phyloP scores from a whole-genome alignment of 1,140 invertebrate genomes.

The Lepidurus arcticus region DNA sequence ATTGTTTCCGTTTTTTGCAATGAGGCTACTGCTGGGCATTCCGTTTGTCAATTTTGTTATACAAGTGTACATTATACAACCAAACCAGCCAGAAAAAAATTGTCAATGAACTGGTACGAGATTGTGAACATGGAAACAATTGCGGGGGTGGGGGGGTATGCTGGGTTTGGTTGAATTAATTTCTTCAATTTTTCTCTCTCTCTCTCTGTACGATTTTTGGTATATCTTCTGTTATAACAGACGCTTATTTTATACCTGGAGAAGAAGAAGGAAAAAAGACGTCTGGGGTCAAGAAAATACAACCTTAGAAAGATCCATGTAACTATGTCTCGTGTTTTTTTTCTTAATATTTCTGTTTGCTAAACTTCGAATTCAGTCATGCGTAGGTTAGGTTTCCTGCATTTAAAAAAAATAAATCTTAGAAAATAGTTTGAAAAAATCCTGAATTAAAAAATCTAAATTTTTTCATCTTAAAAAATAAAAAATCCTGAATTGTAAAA shows the following conservation, averaged over 20 bases:
- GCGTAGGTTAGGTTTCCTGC: too few relatives aligned
- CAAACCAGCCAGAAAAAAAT: conserved; percentile 4
- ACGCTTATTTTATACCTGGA: background rate
- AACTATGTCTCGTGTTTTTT: background rate
- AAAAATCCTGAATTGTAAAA: too few relatives aligned
- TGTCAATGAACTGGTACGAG: background rate
- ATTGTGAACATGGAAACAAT: background rate
- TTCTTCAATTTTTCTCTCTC: too few relatives aligned
- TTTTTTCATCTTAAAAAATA: too few relatives aligned
- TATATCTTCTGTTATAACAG: too few relatives aligned
- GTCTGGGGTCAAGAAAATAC: background rate
- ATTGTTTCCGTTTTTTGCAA: background rate
- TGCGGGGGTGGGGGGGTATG: background rate
- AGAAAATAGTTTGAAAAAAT: too few relatives aligned
- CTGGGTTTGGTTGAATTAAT: too few relatives aligned
- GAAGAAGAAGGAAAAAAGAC: background rate
- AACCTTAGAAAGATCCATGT: background rate
- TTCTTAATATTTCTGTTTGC: too few relatives aligned
- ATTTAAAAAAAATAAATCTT: too few relatives aligned
- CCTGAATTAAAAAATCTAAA: too few relatives aligned
- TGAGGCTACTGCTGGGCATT: background rate
- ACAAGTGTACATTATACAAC: background rate
- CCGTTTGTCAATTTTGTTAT: conserved; percentile 1
- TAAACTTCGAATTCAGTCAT: too few relatives aligned
- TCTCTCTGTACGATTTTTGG: too few relatives aligned